Base-by-base conservation (phyloP, 2,797 vertebrate genomes). In the Cossypha polioptera region DNA sequence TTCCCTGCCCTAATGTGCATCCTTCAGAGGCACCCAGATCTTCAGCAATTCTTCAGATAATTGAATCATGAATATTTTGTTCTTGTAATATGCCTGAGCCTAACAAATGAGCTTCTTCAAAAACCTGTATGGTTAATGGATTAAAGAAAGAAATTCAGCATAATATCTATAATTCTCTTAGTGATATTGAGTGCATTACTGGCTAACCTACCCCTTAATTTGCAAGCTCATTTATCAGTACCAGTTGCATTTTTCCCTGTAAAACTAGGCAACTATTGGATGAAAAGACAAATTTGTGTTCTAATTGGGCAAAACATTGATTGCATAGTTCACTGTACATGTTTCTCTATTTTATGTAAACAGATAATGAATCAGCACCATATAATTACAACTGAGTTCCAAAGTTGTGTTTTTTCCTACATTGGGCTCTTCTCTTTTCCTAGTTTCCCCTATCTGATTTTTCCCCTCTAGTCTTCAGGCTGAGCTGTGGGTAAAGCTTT, bases 91-190 rank as follows among this genome's bases (percentile, higher is more conserved):
- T 29, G 22, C 54, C 55, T 68, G 38, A 92, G 36, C 48, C 65
- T 90, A 82, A 85, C 28, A 90, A 94, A 94, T 78, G 40, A 93
- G 59, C 68, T 81, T 87, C 81, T 94, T 81, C 74, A 86, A 71
- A 94, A 86, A 10, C 40, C 53, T 50, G 25, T 79, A 47, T 33
- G 63, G 36, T 72, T 76, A 90, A 85, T 88, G 84, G 62, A 72
- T 86, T 89, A 87, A 85, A 61, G 42, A 74, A 74, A 86, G 57
- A 88, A 81, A 86, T 86, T 45, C 19, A 42, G n/a, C 18, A 12
- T 48, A 61, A 35, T 77, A 54, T 42, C 66, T 89, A 3, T 82
- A 48, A 54, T 67, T 87, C 57, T 93, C 24, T 45, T 40, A 28
- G 48, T n/a, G 33, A 17, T 77, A 55, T 3, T 5, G 3, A 81